Base-by-base conservation (phyloP, 23 tunicate species). In the Styela plicata region DNA sequence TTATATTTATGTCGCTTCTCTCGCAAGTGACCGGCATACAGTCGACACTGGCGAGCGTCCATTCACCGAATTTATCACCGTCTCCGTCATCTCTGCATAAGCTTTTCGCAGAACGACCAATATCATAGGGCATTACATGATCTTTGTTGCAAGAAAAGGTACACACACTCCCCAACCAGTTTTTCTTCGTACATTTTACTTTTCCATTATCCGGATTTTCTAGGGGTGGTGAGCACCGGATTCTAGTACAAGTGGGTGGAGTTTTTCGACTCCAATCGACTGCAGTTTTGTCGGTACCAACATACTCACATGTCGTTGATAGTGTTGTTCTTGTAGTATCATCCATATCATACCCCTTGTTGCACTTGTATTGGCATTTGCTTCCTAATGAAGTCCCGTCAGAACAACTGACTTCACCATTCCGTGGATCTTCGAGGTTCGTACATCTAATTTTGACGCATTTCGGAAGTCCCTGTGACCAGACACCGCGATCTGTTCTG, bases 401-500 rank as follows among this genome's bases (percentile, higher is more conserved):
- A 0, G 85, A 26, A 66, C 90, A 86, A 7, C 24, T 34, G 30
- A 86, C 90, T 26, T 26, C 31, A 0, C 90, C 90, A 67, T 74
- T 73, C 33, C 28, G 34, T 18, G 90, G 90, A 69, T 62, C 67
- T 25, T 33, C 34, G 23, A 70, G 90, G 13, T 84, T 80, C 17
- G 90, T 81, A 68, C 90, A 86, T 2, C 22, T 35, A 25, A 86
- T 37, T 30, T 31, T 74, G 36, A 63, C 78, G 34, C 90, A 86
- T 24, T 33, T 64, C 18, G 90, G 90, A 20, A 83, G 63, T 17
- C 33, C 32, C 21, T 80, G 63, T 64, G 62, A 63, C 90, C 90
- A 86, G 3, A 74, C 17, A 53, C 36, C 36, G 63, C 65, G 34
- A 30, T 66, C 74, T 32, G 70, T 33, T 65, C 33, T 18, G 25